Conservation (phyloP, 2,113 vertebrate genomes). For the Bubo bubo region DNA sequence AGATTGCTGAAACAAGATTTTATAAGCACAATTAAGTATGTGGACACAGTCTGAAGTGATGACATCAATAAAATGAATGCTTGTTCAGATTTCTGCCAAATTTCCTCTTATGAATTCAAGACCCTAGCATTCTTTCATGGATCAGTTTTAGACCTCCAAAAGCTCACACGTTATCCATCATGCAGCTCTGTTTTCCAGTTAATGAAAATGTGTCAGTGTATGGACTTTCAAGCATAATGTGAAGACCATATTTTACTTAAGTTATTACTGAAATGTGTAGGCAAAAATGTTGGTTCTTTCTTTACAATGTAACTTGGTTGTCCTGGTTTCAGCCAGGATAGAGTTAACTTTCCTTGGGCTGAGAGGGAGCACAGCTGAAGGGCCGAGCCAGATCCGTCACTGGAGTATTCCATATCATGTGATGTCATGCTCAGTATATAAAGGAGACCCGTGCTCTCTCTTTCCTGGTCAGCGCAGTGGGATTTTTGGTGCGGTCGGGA, state of each 20-base stretch:
- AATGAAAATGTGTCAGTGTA: neutral
- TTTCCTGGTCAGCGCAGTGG: too few species aligned
- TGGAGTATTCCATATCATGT: too few species aligned
- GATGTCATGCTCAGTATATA: too few species aligned
- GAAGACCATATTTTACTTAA: neutral
- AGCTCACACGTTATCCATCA: neutral
- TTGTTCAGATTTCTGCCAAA: neutral
- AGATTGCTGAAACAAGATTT: neutral
- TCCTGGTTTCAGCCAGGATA: too few species aligned
- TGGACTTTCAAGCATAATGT: neutral
- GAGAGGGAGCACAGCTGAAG: too few species aligned
- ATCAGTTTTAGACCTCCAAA: neutral
- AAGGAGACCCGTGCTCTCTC: too few species aligned
- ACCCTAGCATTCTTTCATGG: neutral
- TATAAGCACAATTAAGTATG: neutral
- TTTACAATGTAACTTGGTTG: neutral
- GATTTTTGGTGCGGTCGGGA: too few species aligned
- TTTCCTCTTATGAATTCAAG: neutral
- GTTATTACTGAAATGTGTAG: neutral
- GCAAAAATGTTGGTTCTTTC: neutral
- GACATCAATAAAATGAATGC: neutral
- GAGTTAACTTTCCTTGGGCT: too few species aligned
- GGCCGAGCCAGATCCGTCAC: too few species aligned
- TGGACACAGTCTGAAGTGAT: neutral
- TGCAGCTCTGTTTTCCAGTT: neutral